Evolutionary conservation across 2,797 vertebrate genomes (phyloP).

Genomic region (Clamator glandarius): DNA sequence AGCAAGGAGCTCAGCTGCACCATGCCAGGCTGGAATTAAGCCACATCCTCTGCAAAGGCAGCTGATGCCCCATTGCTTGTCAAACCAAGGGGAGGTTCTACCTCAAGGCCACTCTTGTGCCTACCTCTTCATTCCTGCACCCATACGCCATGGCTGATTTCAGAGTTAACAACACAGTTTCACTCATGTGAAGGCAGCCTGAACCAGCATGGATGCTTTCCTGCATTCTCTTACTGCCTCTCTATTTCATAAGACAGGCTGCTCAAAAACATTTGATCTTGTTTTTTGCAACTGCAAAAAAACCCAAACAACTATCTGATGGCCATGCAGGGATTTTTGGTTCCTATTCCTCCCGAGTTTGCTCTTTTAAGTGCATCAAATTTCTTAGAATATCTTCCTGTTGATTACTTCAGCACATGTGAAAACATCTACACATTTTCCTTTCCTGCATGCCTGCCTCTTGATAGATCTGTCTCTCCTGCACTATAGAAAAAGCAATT

Average conservation of each 20-base stretch:
- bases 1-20: background rate
- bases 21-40: background rate
- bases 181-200: background rate
- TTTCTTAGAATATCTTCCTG: background rate
- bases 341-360: background rate
- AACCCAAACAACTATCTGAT: background rate
- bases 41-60: fast-evolving
- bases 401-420: background rate
- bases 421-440: background rate
- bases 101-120: background rate
- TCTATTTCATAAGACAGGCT: background rate
- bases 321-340: background rate
- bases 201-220: background rate
- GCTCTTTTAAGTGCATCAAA: background rate
- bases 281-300: too few species aligned
- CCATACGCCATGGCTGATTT: background rate
- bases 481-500: background rate
- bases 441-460: background rate
- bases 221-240: background rate
- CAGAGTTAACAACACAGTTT: background rate
- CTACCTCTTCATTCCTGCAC: background rate
- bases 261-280: background rate
- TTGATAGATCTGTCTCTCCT: background rate
- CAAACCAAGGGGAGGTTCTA: background rate
- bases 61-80: too few species aligned